Base-by-base conservation (phyloP, 2,888 invertebrate genomes). In the Drosophila buzzatii region DNA sequence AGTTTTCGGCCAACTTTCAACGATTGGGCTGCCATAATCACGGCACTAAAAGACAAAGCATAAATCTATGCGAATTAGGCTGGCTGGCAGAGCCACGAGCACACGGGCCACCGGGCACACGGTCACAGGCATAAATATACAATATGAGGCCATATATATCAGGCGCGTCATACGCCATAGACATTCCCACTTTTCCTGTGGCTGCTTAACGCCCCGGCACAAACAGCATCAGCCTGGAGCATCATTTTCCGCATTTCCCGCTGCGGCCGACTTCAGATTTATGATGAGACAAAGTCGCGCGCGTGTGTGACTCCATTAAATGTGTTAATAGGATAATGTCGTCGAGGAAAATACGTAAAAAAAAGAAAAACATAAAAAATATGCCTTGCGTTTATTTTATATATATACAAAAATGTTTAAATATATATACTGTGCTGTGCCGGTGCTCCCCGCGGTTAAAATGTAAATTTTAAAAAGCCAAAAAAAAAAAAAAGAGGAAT, bases 231-330 rank as follows among this genome's bases (percentile, higher is more conserved):
- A 37, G 68, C 63, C 45, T 27, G 6, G 39, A 49, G 65, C 55
- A 37, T 18, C 60, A 81, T 77, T 79, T 75, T 70, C 78, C 76
- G 85, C 84, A 78, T 73, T 78, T 73, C 83, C 86, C 79, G 87
- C 84, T 84, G 82, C 42, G 69, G 58, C 57, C 58, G 64, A 58
- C 86, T 57, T 64, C 72, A 85, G 89, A 85, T 85, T 85, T 85
- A 89, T 89, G 88, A 83, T 69, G 89, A 89, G 89, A 71, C 75
- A 78, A 78, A 85, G 89, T 81, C 67, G 69, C 79, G 72, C 82
- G 83, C 78, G 81, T 85, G 86, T 85, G 81, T 85, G 89, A 85
- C 83, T 82, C 87, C 80, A 86, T 86, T 86, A 89, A 82, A 77
- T 79, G 82, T 74, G 82, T 82, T 90, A 87, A 87, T 90, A 86